These are phyloP conservation scores for Bombus picipes DNA, from an alignment of 1,140 invertebrate species.

Conservation along the genomic window DNA sequence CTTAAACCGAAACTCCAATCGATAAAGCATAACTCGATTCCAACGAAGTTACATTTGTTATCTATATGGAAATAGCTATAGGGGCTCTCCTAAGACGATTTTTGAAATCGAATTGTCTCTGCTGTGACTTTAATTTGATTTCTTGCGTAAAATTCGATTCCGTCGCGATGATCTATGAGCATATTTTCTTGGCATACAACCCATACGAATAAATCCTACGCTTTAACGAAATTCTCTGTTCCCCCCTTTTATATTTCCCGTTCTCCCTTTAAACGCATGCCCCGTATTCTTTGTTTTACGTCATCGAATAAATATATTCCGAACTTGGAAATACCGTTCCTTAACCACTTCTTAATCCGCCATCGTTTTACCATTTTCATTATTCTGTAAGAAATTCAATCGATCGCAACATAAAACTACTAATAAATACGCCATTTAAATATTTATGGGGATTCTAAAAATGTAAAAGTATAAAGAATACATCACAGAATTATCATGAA, in stretches of 20 bases:
- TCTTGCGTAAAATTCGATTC: constrained; percentile 46
- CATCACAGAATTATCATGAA: too few relatives aligned
- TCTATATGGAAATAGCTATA: constrained; percentile 51
- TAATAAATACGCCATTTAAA: background rate
- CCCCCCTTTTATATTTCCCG: background rate
- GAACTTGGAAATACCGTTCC: background rate
- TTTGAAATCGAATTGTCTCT: constrained; percentile 53
- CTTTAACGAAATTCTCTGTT: constrained; percentile 16
- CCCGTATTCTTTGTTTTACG: background rate
- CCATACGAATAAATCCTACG: constrained; percentile 38
- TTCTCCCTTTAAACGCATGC: background rate
- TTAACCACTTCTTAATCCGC: background rate
- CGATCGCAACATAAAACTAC: background rate
- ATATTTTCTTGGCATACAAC: constrained; percentile 48
- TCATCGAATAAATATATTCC: constrained; percentile 8
- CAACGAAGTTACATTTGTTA: constrained; percentile 41
- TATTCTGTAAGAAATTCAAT: too few relatives aligned
- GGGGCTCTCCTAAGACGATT: constrained; percentile 34
- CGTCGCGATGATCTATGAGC: constrained; percentile 28
- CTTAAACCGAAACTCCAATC: constrained; percentile 31
- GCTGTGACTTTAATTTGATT: constrained; percentile 50
- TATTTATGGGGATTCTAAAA: background rate
- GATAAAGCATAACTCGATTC: constrained; percentile 39
- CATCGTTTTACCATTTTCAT: background rate
- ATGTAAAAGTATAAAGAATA: background rate